These are phyloP conservation scores for Pitangus sulphuratus DNA, from an alignment of 2,797 vertebrate genomes.

Conservation along the genomic window DNA sequence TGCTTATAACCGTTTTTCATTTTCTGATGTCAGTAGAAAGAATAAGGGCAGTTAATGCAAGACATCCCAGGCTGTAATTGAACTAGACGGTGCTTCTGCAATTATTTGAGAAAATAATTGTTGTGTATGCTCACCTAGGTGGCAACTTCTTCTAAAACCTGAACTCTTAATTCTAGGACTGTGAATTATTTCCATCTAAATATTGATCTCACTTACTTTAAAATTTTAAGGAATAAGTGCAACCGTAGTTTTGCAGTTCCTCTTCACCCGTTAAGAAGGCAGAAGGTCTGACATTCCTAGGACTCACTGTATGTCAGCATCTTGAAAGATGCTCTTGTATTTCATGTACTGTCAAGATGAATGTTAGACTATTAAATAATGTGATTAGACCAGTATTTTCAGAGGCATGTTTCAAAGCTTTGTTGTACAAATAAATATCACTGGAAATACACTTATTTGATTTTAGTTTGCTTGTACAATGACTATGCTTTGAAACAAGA, in stretches of 20 bases:
- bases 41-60: neutral
- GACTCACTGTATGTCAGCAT: neutral
- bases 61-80: neutral
- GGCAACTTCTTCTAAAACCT: neutral
- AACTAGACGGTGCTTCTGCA: neutral
- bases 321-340: neutral
- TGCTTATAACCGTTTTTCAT: neutral
- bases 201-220: neutral
- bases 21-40: neutral
- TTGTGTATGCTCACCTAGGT: neutral
- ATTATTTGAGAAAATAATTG: neutral
- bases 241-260: neutral
- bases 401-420: neutral
- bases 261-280: neutral
- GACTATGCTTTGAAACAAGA: neutral
- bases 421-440: neutral
- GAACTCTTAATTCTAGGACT: neutral
- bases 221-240: neutral
- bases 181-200: neutral
- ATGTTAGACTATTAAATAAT: neutral
- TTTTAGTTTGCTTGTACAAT: conserved; percentile 10
- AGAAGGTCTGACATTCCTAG: neutral
- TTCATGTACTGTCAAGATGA: neutral
- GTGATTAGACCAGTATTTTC: neutral
- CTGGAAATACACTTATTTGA: neutral